Conservation (phyloP, 2,113 vertebrate species). For the Aegypius monachus region DNA sequence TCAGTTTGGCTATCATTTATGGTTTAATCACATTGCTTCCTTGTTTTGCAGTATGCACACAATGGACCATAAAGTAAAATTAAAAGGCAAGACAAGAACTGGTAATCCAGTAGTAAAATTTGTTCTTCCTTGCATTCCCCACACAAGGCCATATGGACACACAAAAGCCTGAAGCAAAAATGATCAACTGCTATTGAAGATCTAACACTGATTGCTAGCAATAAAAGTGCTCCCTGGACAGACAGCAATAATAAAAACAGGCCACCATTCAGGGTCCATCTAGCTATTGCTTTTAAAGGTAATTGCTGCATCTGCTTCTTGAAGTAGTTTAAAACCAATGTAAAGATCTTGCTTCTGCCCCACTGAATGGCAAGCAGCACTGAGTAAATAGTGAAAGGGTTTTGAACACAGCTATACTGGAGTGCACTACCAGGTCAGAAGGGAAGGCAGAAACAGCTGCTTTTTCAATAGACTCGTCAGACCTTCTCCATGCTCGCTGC, state of each 20-base stretch:
- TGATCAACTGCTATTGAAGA: constrained; percentile 44
- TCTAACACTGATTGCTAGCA: constrained; percentile 57
- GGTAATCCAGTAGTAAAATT: not conserved
- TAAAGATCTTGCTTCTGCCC: constrained; percentile 33
- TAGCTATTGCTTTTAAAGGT: constrained; percentile 50
- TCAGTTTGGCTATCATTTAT: not conserved
- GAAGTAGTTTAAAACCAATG: constrained; percentile 35
- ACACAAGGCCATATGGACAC: constrained; percentile 30
- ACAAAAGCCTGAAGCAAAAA: constrained; percentile 60
- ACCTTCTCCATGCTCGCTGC: constrained; percentile 5
- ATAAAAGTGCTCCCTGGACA: constrained; percentile 51
- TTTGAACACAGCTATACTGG: constrained; percentile 34
- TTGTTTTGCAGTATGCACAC: not conserved
- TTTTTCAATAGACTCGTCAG: constrained; percentile 55
- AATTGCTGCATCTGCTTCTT: constrained; percentile 65
- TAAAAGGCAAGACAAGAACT: not conserved
- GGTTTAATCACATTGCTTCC: not conserved
- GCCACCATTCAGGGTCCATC: constrained; percentile 19
- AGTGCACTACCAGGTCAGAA: constrained; percentile 52
- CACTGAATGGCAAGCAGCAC: constrained; percentile 12
- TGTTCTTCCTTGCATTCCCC: constrained; percentile 22
- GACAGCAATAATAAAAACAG: constrained; percentile 46
- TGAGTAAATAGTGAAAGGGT: constrained; percentile 36
- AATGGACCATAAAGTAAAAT: not conserved
- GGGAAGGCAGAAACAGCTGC: constrained; percentile 64